Conservation (phyloP, 1,140 invertebrate genomes). For the Drosophila triauraria region DNA sequence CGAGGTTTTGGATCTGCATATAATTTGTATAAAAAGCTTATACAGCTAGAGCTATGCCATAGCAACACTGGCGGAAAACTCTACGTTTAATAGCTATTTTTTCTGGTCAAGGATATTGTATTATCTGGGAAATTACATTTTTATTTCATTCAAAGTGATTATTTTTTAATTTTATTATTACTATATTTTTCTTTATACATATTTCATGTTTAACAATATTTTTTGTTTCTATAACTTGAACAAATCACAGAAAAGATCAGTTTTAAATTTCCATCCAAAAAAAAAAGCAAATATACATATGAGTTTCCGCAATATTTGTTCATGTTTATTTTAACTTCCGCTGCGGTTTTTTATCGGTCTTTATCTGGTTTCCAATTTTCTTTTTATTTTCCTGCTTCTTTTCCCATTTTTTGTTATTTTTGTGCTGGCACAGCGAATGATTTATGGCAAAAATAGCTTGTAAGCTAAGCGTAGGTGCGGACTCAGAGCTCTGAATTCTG, state of each 20-base stretch:
- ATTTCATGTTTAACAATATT: too few relatives aligned
- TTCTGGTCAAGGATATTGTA: not conserved
- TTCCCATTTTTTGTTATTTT: not conserved
- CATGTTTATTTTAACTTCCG: slow-evolving; percentile 1
- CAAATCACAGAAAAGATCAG: not conserved
- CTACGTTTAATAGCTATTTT: too few relatives aligned
- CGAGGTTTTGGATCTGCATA: slow-evolving; percentile 34
- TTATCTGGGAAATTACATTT: not conserved
- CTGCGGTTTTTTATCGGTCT: not conserved
- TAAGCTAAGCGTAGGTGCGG: slow-evolving; percentile 15
- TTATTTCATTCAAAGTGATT: not conserved
- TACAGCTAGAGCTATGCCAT: not conserved
- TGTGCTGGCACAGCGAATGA: not conserved
- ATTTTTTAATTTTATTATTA: not conserved
- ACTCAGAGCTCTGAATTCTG: slow-evolving; percentile 5
- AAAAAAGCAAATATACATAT: too few relatives aligned
- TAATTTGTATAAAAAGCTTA: slow-evolving; percentile 1
- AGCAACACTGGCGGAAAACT: not conserved
- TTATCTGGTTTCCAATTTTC: slow-evolving; percentile 10
- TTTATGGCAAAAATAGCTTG: slow-evolving; percentile 7
- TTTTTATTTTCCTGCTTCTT: not conserved
- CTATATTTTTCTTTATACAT: too few relatives aligned
- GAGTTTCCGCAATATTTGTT: not conserved
- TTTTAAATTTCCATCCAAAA: too few relatives aligned
- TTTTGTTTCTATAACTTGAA: too few relatives aligned